phyloP scores from a whole-genome alignment of 2,113 vertebrate species.

The Nothoprocta perdicaria region DNA sequence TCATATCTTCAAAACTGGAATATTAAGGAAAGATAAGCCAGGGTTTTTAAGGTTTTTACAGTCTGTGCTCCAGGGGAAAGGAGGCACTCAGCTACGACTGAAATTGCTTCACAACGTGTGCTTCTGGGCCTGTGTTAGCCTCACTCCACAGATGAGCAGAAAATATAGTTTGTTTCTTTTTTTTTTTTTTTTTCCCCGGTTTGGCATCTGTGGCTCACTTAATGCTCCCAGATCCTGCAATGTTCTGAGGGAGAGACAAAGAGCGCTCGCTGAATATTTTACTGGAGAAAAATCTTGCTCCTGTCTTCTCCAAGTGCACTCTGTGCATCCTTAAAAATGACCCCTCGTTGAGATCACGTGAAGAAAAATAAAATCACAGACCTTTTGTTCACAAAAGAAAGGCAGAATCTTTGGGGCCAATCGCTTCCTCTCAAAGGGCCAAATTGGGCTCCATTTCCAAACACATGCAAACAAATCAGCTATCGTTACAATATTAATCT shows the following conservation, averaged over 20 bases:
- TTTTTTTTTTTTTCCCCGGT: constrained; percentile 38
- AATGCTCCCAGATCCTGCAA: constrained; percentile 61
- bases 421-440: constrained; percentile 25
- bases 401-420: constrained; percentile 55
- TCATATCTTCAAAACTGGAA: constrained; percentile 70
- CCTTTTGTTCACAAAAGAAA: constrained; percentile 43
- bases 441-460: constrained; percentile 2
- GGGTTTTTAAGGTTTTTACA: constrained; percentile 75
- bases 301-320: constrained; percentile 13
- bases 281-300: constrained; percentile 5
- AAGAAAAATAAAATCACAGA: constrained; percentile 44
- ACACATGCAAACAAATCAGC: constrained; percentile 7
- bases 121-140: constrained; percentile 76
- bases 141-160: constrained; percentile 78
- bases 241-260: constrained; percentile 68
- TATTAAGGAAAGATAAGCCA: constrained; percentile 75
- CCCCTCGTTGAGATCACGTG: constrained; percentile 28
- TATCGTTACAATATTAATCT: constrained; percentile 56
- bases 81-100: constrained; percentile 78
- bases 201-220: constrained; percentile 68
- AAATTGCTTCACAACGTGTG: constrained; percentile 78
- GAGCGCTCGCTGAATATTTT: constrained; percentile 30
- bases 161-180: constrained; percentile 80
- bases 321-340: constrained; percentile 62
- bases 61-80: constrained; percentile 79